A percentile compares a stretch with the other conserved stretches of the same genome.
Conservation (phyloP, 2,113 vertebrate genomes). For the Trematocara unimaculatum region DNA sequence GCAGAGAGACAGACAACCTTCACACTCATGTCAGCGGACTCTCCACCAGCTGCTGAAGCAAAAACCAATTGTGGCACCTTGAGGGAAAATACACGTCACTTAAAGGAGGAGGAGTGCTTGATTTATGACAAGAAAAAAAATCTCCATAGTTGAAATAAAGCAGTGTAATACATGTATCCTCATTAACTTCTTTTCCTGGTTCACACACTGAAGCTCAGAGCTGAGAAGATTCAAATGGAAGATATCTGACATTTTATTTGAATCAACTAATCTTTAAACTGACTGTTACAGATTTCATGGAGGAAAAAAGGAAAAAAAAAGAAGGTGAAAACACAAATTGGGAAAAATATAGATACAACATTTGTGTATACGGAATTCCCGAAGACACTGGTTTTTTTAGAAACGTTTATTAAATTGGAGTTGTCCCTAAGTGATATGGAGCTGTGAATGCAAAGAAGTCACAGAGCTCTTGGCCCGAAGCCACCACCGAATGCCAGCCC, state of each 20-base stretch:
- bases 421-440: neutral
- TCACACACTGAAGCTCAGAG: neutral
- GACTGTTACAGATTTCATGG: neutral
- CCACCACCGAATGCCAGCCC: neutral
- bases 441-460: neutral
- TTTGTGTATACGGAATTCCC: fast-evolving
- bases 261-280: neutral
- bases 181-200: neutral
- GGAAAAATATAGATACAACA: neutral
- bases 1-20: neutral
- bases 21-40: fast-evolving
- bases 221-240: neutral
- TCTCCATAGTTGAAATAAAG: neutral
- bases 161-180: neutral
- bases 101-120: neutral
- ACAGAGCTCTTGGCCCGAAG: neutral
- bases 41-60: neutral
- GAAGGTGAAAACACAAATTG: neutral
- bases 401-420: neutral
- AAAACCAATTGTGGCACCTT: neutral
- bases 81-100: neutral
- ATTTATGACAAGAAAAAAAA: neutral
- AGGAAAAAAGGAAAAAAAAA: neutral
- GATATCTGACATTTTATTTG: neutral
- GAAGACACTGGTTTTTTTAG: neutral